A percentile compares a stretch with the other conserved stretches of the same genome.
These are phyloP conservation scores for Scylla paramamosain DNA, from an alignment of 1,140 invertebrate genomes.

Conservation along the genomic window DNA sequence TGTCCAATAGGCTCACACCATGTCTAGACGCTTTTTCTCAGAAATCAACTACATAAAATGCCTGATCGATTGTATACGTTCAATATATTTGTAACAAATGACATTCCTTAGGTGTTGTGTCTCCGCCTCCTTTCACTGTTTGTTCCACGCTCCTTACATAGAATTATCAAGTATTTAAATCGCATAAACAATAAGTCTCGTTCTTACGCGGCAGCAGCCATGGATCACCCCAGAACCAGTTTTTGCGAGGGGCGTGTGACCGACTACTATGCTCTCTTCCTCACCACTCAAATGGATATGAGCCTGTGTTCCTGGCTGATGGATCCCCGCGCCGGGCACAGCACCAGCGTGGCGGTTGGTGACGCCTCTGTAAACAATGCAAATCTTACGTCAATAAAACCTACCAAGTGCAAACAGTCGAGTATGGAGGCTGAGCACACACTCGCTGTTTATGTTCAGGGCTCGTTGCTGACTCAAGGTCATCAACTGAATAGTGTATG, in stretches of 20 bases:
- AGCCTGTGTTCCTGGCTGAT: not conserved
- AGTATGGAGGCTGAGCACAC: not conserved
- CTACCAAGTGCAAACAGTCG: not conserved
- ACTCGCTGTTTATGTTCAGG: not conserved
- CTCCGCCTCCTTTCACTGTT: not conserved
- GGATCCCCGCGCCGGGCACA: not conserved
- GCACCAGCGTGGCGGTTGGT: not conserved
- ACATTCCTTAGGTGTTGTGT: not conserved
- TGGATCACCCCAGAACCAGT: constrained; percentile 23
- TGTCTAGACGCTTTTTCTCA: too few species aligned
- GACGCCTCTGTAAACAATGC: constrained; percentile 6
- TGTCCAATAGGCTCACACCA: too few species aligned
- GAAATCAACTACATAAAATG: too few species aligned
- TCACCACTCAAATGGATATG: constrained; percentile 35
- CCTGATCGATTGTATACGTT: too few species aligned
- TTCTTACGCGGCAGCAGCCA: not conserved
- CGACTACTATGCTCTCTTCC: constrained; percentile 26
- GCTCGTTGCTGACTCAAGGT: not conserved
- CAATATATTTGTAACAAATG: not conserved
- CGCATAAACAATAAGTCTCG: constrained; percentile 43
- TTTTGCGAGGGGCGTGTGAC: constrained; percentile 44
- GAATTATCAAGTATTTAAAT: constrained; percentile 23
- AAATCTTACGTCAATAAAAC: constrained; percentile 28
- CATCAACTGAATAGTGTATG: not conserved
- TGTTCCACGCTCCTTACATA: constrained; percentile 42